Percentiles rank a stretch among this genome's conserved stretches.
These are phyloP conservation scores for Globodera rostochiensis DNA, from an alignment of 1,140 invertebrate genomes.

Conservation along the genomic window DNA sequence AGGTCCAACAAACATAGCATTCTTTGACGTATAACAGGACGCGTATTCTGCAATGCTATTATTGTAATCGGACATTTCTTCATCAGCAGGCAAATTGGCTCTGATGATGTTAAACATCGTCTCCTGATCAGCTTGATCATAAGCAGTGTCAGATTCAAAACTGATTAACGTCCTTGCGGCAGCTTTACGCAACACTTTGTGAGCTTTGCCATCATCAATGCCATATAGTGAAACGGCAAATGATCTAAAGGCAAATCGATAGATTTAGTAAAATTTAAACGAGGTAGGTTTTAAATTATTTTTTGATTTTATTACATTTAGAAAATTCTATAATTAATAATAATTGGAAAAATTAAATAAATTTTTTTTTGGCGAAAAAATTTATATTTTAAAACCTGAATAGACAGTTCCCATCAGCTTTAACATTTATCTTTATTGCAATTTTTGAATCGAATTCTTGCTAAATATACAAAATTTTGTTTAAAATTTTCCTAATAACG, in stretches of 20 bases:
- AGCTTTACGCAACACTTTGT: not conserved
- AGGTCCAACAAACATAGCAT: not conserved
- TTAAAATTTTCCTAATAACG: too few relatives aligned
- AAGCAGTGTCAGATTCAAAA: not conserved
- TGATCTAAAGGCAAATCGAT: not conserved
- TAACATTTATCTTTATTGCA: not conserved
- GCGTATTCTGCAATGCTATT: not conserved
- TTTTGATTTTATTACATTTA: not conserved
- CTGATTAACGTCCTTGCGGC: not conserved
- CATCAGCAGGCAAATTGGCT: not conserved
- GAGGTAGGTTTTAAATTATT: not conserved
- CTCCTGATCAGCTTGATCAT: not conserved
- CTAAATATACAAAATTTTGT: not conserved
- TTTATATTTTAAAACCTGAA: not conserved
- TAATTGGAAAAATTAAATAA: not conserved
- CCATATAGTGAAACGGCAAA: not conserved
- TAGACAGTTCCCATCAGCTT: not conserved
- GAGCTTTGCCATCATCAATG: not conserved
- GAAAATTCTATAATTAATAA: not conserved
- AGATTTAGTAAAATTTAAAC: not conserved
- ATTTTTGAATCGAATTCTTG: not conserved
- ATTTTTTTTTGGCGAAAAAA: not conserved
- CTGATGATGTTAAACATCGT: not conserved
- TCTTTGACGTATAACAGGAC: not conserved
- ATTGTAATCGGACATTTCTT: not conserved